These are phyloP conservation scores for Perognathus longimembris DNA, from an alignment of 2,113 vertebrate species.

Conservation along the genomic window DNA sequence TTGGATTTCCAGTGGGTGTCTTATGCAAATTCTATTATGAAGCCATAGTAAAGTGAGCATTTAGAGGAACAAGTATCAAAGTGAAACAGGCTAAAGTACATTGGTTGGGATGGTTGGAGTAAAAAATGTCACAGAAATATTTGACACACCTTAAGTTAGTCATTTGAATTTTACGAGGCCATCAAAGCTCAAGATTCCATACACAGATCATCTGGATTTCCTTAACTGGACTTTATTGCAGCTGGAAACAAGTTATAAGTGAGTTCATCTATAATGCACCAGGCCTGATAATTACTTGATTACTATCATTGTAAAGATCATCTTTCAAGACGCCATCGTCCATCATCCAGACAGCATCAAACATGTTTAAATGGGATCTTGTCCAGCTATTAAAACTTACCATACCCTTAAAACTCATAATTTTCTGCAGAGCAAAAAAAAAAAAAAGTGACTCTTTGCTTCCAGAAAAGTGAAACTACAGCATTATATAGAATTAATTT, in stretches of 20 bases:
- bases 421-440: constrained; percentile 36
- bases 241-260: constrained; percentile 47
- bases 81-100: neutral
- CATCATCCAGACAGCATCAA: constrained; percentile 15
- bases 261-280: constrained; percentile 40
- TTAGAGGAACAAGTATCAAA: neutral
- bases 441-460: neutral
- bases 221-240: constrained; percentile 67
- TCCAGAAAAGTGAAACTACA: constrained; percentile 14
- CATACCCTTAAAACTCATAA: constrained; percentile 12
- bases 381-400: constrained; percentile 23
- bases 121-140: constrained; percentile 45
- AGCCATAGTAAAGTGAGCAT: neutral
- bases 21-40: neutral
- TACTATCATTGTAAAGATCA: constrained; percentile 61
- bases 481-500: neutral
- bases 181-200: constrained; percentile 52
- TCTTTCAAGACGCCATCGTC: constrained; percentile 31
- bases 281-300: neutral
- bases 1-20: neutral
- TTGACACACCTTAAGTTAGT: constrained; percentile 23
- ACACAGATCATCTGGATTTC: constrained; percentile 30
- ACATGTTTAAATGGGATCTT: constrained; percentile 47
- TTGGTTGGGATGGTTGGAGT: neutral
- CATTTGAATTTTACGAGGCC: constrained; percentile 60